Percentiles rank a stretch among this genome's conserved stretches.
Conservation (phyloP, 2,888 invertebrate species). For the Hetaerina titia region DNA sequence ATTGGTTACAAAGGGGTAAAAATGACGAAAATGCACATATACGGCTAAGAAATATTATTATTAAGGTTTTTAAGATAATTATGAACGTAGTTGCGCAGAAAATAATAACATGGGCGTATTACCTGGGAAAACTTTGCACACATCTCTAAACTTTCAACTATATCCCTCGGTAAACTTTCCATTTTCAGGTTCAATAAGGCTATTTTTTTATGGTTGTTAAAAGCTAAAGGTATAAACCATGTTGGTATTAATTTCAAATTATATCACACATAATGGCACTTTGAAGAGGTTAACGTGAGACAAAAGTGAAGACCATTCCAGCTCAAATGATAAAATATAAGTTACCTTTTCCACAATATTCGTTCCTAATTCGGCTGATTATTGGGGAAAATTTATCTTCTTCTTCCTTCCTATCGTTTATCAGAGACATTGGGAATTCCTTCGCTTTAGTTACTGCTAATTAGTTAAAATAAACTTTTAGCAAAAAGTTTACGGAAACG, state of each 20-base stretch:
- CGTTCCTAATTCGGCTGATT: background rate
- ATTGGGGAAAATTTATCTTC: background rate
- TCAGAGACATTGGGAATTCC: too few species aligned
- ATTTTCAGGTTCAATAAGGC: background rate
- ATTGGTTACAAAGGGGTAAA: background rate
- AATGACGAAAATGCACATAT: background rate
- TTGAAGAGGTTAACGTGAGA: background rate
- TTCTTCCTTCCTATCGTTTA: background rate
- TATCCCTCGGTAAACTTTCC: background rate
- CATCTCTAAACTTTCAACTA: background rate
- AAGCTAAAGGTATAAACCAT: background rate
- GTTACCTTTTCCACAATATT: background rate
- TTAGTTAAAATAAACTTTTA: background rate
- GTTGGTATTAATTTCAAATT: background rate
- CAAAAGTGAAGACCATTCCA: background rate
- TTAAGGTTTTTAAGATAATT: background rate
- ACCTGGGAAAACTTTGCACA: background rate
- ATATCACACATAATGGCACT: background rate
- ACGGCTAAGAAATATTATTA: background rate
- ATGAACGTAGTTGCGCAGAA: background rate
- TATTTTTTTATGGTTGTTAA: background rate
- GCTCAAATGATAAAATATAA: background rate
- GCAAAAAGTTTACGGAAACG: background rate
- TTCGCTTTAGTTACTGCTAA: too few species aligned
- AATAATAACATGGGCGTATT: too few species aligned